Conservation (phyloP, 2,113 vertebrate species). For the Columba livia region DNA sequence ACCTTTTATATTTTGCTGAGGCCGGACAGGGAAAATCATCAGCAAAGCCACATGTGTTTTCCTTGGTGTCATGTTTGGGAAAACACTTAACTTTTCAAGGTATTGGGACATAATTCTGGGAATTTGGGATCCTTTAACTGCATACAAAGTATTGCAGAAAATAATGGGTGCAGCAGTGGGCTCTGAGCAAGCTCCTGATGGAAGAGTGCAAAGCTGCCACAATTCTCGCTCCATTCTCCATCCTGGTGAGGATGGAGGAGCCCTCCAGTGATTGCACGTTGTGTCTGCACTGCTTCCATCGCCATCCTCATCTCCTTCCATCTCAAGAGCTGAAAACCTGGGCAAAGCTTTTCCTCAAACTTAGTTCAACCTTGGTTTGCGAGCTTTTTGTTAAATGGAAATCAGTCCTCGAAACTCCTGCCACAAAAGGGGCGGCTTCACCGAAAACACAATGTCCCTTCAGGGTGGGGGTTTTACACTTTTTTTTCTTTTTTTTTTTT, state of each 20-base stretch:
- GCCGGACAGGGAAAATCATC: not conserved
- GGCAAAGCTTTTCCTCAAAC: slow-evolving; percentile 39
- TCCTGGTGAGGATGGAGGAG: not conserved
- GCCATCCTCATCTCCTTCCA: not conserved
- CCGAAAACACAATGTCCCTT: rapidly evolving
- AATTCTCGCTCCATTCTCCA: not conserved
- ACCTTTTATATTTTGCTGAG: not conserved
- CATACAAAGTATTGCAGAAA: not conserved
- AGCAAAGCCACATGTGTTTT: rapidly evolving
- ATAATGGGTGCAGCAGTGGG: not conserved
- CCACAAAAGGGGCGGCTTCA: not conserved
- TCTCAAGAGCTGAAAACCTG: not conserved
- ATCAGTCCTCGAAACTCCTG: not conserved
- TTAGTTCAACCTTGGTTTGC: slow-evolving; percentile 65
- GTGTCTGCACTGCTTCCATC: not conserved
- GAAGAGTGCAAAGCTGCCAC: not conserved
- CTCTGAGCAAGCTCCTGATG: slow-evolving; percentile 28
- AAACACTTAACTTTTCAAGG: not conserved
- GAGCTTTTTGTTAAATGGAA: not conserved
- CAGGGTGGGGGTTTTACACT: not conserved
- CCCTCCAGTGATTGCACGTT: not conserved
- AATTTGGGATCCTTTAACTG: not conserved
- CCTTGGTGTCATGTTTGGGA: not conserved
- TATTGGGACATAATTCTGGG: not conserved
- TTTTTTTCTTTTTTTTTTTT: not conserved